Conservation (phyloP, 2,113 vertebrate genomes). For the Leucopternis melanops region DNA sequence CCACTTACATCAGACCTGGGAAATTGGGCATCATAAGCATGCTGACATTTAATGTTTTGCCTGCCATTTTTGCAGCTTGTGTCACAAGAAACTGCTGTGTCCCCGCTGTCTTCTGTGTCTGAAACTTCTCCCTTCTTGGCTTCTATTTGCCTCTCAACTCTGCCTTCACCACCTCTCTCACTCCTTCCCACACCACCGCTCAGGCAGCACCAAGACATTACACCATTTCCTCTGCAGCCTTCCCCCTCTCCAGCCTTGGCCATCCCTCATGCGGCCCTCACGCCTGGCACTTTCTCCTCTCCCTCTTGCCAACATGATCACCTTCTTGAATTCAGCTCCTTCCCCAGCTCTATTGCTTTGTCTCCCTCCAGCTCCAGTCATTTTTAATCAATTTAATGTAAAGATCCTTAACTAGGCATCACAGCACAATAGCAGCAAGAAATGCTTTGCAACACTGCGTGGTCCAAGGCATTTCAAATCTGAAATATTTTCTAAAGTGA, state of each 20-base stretch:
- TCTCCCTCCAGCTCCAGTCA: not conserved
- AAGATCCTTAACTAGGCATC: not conserved
- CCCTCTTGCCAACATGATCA: not conserved
- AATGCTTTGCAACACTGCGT: not conserved
- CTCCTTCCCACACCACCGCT: not conserved
- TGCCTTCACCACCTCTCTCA: not conserved
- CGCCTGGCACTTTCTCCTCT: not conserved
- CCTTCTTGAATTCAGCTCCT: not conserved
- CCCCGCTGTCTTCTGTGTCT: not conserved
- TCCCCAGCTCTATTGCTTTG: not conserved
- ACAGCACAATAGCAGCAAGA: not conserved
- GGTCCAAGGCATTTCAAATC: not conserved
- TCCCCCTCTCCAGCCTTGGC: not conserved
- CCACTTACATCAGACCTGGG: constrained; percentile 28
- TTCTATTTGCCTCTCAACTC: not conserved
- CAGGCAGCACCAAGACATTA: not conserved
- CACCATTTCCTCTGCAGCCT: not conserved
- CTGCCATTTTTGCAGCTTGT: constrained; percentile 18
- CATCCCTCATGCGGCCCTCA: not conserved
- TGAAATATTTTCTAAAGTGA: not conserved
- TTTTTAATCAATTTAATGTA: not conserved
- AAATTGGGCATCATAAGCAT: not conserved
- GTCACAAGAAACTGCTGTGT: not conserved
- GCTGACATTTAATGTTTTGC: not conserved
- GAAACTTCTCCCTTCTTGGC: not conserved